phyloP scores from a whole-genome alignment of 2,888 invertebrate genomes.

The Tigriopus californicus region DNA sequence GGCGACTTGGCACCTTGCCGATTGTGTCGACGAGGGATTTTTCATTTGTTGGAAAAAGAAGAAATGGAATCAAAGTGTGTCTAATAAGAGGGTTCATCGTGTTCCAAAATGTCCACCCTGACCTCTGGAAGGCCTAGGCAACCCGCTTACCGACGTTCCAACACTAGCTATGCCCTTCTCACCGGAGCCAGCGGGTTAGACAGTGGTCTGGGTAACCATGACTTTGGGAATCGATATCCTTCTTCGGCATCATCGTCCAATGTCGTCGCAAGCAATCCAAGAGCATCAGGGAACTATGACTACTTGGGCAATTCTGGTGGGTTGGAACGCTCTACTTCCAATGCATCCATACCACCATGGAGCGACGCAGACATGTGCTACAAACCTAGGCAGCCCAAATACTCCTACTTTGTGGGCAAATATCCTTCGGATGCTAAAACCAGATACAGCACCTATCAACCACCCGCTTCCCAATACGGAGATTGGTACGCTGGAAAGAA shows the following conservation, averaged over 20 bases:
- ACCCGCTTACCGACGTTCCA: constrained; percentile 2
- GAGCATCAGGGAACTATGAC: too few species aligned
- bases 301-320: too few species aligned
- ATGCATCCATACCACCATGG: too few species aligned
- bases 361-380: too few species aligned
- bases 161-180: neutral
- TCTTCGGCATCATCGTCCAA: neutral
- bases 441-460: too few species aligned
- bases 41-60: neutral
- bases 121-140: constrained; percentile 6
- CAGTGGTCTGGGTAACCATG: neutral
- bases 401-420: constrained; percentile 9
- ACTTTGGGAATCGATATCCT: neutral
- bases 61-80: neutral
- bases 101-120: neutral
- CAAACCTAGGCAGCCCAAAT: constrained; percentile 9
- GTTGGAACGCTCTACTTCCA: too few species aligned
- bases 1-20: too few species aligned
- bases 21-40: neutral
- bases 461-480: too few species aligned
- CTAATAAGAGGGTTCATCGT: neutral
- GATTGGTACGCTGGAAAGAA: too few species aligned
- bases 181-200: neutral
- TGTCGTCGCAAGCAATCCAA: neutral
- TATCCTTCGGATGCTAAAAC: neutral